A percentile compares a stretch with the other conserved stretches of the same genome.
phyloP scores from a whole-genome alignment of 2,113 vertebrate genomes.

The Cryptotis parvus region DNA sequence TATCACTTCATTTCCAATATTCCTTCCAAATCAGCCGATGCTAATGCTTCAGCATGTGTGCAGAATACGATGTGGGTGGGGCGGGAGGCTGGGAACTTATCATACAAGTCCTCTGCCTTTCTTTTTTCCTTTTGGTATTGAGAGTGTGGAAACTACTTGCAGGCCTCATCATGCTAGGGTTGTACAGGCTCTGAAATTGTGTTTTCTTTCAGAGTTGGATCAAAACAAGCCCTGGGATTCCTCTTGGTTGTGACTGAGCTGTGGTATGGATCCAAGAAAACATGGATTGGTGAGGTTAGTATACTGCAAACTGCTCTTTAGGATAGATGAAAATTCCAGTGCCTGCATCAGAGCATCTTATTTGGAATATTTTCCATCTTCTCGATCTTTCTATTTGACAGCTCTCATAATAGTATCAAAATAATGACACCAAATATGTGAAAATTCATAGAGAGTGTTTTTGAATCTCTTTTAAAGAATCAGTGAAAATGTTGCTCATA shows the following conservation, averaged over 20 bases:
- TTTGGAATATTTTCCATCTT: not conserved
- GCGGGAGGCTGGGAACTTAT: slow-evolving; percentile 67
- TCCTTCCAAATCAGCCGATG: slow-evolving; percentile 90
- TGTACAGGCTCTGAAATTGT: not conserved
- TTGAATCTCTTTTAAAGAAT: slow-evolving; percentile 30
- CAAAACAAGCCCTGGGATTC: not conserved
- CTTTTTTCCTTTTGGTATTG: slow-evolving; percentile 42
- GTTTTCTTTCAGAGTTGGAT: not conserved
- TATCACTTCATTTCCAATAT: slow-evolving; percentile 92
- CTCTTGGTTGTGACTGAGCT: not conserved
- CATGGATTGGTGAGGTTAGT: not conserved
- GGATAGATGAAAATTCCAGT: not conserved
- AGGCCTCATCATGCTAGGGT: not conserved
- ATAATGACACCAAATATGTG: not conserved
- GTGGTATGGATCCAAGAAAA: not conserved
- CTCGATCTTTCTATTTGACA: slow-evolving; percentile 18
- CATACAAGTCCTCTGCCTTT: slow-evolving; percentile 59
- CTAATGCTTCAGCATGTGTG: slow-evolving; percentile 89
- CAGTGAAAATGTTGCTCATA: not conserved
- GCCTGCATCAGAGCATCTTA: not conserved
- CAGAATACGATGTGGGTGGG: slow-evolving; percentile 84
- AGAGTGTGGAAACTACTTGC: slow-evolving; percentile 7
- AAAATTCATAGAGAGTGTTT: not conserved
- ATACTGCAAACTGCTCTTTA: not conserved
- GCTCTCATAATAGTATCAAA: not conserved